phyloP scores from a whole-genome alignment of 2,888 invertebrate genomes.

The Panopea generosa region DNA sequence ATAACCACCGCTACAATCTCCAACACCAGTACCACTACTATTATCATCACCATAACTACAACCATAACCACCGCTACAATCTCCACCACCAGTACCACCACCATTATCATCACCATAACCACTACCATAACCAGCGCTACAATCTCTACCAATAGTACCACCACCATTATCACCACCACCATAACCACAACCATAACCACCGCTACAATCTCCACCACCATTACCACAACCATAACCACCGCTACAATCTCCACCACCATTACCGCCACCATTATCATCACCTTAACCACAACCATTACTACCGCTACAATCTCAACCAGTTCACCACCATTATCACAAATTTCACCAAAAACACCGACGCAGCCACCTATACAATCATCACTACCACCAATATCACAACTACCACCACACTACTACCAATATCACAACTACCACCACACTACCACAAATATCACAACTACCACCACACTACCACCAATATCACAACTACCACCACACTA shows the following conservation, averaged over 20 bases:
- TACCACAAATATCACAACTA: too few species aligned
- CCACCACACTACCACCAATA: too few species aligned
- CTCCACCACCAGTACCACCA: neutral
- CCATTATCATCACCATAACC: neutral
- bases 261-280: neutral
- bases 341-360: too few species aligned
- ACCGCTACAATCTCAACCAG: neutral
- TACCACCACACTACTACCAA: too few species aligned
- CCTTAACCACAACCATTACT: neutral
- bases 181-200: neutral
- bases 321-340: neutral
- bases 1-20: neutral
- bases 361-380: too few species aligned
- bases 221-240: neutral
- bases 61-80: neutral
- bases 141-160: neutral
- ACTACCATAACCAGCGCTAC: neutral
- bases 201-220: neutral
- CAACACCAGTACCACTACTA: neutral
- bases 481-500: too few species aligned
- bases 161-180: neutral
- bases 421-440: too few species aligned
- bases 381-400: too few species aligned
- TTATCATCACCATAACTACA: neutral
- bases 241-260: neutral